Conservation (phyloP, 2,113 vertebrate species). For the Melanocharis versteri region DNA sequence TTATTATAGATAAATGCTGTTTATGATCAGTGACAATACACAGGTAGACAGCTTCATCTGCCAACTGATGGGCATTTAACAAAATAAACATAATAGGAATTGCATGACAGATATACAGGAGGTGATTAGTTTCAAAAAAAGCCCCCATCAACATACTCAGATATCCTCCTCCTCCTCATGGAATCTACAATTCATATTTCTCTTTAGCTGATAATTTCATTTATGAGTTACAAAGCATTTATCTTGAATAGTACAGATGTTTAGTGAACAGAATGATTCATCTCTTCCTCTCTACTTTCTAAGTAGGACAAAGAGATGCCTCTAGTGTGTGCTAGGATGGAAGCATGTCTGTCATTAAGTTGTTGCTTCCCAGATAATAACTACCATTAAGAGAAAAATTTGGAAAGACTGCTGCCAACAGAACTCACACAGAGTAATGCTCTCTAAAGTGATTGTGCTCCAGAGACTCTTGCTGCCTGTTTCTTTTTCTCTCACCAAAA, state of each 20-base stretch:
- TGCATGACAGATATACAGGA: neutral
- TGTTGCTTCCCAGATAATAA: slow-evolving; percentile 50
- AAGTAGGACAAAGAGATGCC: slow-evolving; percentile 35
- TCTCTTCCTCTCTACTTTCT: slow-evolving; percentile 39
- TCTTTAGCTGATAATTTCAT: slow-evolving; percentile 25
- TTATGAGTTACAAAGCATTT: slow-evolving; percentile 46
- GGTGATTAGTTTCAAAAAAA: neutral
- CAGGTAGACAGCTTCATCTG: neutral
- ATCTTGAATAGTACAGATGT: slow-evolving; percentile 65
- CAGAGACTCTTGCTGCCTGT: neutral
- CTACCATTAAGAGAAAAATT: slow-evolving; percentile 23
- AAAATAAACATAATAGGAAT: neutral
- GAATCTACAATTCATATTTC: neutral
- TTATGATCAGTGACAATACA: neutral
- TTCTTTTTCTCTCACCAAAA: neutral
- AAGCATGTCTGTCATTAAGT: slow-evolving; percentile 37
- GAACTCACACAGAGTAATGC: neutral
- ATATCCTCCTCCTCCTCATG: neutral
- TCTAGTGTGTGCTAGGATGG: neutral
- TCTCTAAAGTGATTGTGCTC: neutral
- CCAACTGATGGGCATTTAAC: neutral
- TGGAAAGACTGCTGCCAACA: slow-evolving; percentile 16
- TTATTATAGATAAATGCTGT: neutral
- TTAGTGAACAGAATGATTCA: slow-evolving; percentile 44
- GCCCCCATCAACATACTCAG: neutral